Percentiles rank a stretch among this genome's conserved stretches.
These are phyloP conservation scores for Silurus asotus DNA, from an alignment of 2,113 vertebrate species.

Conservation along the genomic window DNA sequence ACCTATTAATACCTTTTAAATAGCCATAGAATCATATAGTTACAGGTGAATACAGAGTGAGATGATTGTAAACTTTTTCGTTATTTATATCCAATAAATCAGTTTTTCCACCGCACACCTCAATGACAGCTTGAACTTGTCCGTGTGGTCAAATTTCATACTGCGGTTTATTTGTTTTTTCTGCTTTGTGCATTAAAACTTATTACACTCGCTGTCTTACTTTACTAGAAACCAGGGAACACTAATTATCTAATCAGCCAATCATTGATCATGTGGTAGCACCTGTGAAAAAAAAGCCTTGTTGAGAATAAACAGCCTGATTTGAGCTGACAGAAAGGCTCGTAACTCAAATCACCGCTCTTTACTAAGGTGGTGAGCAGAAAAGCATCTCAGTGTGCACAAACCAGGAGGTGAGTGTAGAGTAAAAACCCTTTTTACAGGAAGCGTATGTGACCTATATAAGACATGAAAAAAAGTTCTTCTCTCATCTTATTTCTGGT, in stretches of 20 bases:
- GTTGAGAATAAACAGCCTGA: too few relatives aligned
- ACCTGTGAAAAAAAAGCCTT: too few relatives aligned
- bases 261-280: neutral
- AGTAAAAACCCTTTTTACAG: neutral
- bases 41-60: too few relatives aligned
- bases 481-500: constrained; percentile 64
- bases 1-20: too few relatives aligned
- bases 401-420: neutral
- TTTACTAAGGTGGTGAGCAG: neutral
- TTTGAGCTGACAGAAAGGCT: neutral
- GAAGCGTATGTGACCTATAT: neutral
- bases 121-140: too few relatives aligned
- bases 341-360: neutral
- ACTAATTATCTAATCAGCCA: neutral
- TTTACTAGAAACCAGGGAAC: neutral
- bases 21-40: too few relatives aligned
- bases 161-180: too few relatives aligned
- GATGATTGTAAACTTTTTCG: too few relatives aligned
- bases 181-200: too few relatives aligned
- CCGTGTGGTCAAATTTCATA: too few relatives aligned
- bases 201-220: neutral
- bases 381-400: neutral
- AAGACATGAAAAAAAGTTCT: constrained; percentile 5
- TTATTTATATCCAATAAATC: too few relatives aligned
- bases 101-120: too few relatives aligned